A percentile compares a stretch with the other conserved stretches of the same genome.
phyloP scores from a whole-genome alignment of 1,140 invertebrate genomes.

The Chelonus insularis region DNA sequence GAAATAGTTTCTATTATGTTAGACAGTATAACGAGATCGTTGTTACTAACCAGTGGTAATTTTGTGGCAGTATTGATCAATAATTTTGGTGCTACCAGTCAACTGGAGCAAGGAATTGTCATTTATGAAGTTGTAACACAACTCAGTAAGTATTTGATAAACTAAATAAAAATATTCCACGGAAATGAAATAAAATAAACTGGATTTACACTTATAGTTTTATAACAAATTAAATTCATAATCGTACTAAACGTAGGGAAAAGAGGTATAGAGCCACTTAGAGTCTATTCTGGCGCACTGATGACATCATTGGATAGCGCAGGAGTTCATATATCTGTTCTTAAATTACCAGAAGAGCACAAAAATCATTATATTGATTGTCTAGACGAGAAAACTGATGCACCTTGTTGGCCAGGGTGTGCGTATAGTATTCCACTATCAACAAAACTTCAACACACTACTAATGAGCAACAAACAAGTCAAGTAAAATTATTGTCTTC shows the following conservation, averaged over 20 bases:
- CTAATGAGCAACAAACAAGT: neutral
- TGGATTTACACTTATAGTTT: neutral
- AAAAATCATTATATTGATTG: slow-evolving; percentile 60
- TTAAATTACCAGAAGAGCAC: slow-evolving; percentile 62
- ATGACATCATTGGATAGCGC: slow-evolving; percentile 84
- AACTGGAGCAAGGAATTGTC: slow-evolving; percentile 78
- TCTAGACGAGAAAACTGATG: slow-evolving; percentile 65
- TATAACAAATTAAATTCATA: neutral
- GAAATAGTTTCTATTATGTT: slow-evolving; percentile 60
- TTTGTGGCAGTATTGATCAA: slow-evolving; percentile 74
- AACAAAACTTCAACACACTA: too few species aligned
- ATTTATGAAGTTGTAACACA: slow-evolving; percentile 69
- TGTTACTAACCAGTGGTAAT: slow-evolving; percentile 61
- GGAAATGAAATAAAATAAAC: neutral
- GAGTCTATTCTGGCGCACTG: slow-evolving; percentile 72
- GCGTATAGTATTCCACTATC: slow-evolving; percentile 39
- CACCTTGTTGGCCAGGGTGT: slow-evolving; percentile 66
- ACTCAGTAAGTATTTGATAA: slow-evolving; percentile 57
- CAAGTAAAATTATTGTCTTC: slow-evolving; percentile 4
- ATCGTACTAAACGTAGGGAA: slow-evolving; percentile 48
- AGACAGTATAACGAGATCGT: slow-evolving; percentile 55
- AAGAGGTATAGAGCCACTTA: slow-evolving; percentile 62
- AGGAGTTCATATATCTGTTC: slow-evolving; percentile 75
- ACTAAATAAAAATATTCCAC: too few species aligned
- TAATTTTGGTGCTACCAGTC: slow-evolving; percentile 78